Evolutionary conservation across 1,140 invertebrate species (phyloP), one percentile per base, ranked within the genome.

Genomic region (Drosophila bocqueti): DNA sequence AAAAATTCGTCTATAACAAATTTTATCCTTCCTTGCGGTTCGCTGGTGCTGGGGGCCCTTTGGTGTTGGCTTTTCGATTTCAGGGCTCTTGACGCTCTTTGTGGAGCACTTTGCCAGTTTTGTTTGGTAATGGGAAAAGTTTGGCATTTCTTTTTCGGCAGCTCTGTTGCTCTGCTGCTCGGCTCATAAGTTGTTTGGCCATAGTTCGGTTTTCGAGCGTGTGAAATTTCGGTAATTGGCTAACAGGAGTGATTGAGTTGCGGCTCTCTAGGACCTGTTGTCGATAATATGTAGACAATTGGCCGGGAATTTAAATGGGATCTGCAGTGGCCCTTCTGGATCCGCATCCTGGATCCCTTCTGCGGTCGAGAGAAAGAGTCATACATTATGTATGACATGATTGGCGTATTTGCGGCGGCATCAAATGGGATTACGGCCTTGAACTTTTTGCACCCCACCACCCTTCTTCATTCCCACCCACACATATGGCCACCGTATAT

Each of bases 311-410:
- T 82, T 75, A 72, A 69, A 78, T 78, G 43, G 47, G 52, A 45
- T 55, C 34, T 50, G 46, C 59, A 43, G 16, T 52, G 58, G 52
- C 15, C 46, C 42, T 24, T 26, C n/a, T n/a, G 21, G 34, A 63
- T 63, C 36, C 34, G 3, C 7, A 55, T 40, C 26, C 36, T 13
- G 45, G n/a, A 26, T 46, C 49, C 49, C 49, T 40, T 36, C n/a
- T 47, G 49, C 18, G 76, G 59, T 42, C 36, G 18, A 62, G 45
- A 58, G 49, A 50, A 57, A 59, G 54, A 57, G 40, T 68, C 62
- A 72, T 89, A 78, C 73, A 89, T 89, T 81, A 87, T 87, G 84
- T 81, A 87, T 78, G 77, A 89, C 73, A 81, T 87, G 84, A 87
- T 87, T 87, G 84, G 83, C 83, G 77, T 81, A 89, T 87, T 87